Evolutionary conservation across 2,888 invertebrate genomes (phyloP).

Genomic region (Pachydiplax longipennis): DNA sequence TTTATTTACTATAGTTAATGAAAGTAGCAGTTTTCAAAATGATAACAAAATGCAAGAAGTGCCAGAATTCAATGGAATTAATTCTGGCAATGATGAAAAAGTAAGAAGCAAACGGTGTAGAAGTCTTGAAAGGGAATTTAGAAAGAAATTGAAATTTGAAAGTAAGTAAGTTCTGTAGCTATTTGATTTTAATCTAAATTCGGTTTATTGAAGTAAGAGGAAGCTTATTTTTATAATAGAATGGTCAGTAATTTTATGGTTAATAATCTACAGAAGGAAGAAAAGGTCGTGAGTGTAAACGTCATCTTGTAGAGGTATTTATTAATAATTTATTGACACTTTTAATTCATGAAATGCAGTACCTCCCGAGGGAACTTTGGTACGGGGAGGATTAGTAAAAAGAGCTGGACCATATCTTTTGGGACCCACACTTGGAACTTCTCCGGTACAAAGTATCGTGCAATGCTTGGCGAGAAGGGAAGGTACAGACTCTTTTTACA

Average conservation of each 20-base stretch:
- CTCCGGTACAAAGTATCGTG: slow-evolving; percentile 78
- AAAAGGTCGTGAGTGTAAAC: not conserved
- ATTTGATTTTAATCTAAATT: not conserved
- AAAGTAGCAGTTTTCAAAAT: not conserved
- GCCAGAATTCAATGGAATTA: slow-evolving; percentile 2
- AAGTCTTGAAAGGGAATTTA: slow-evolving; percentile 5
- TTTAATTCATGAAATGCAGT: slow-evolving; percentile 53
- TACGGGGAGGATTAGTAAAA: slow-evolving; percentile 64
- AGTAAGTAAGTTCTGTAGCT: not conserved
- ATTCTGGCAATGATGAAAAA: not conserved
- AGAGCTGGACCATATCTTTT: slow-evolving; percentile 74
- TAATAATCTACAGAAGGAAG: not conserved
- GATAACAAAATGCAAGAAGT: slow-evolving; percentile 30
- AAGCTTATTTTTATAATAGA: not conserved
- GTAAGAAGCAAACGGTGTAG: not conserved
- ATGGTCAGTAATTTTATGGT: not conserved
- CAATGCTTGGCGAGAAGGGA: slow-evolving; percentile 77
- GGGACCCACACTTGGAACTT: slow-evolving; percentile 74
- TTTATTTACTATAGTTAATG: not conserved
- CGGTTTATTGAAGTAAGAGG: not conserved
- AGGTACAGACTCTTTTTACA: slow-evolving; percentile 73
- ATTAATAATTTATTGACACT: not conserved
- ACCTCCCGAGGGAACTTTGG: slow-evolving; percentile 64
- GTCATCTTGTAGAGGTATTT: not conserved
- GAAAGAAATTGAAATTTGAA: slow-evolving; percentile 31